Evolutionary conservation across 2,888 invertebrate genomes (phyloP).

Genomic region (Drosophila colorata): DNA sequence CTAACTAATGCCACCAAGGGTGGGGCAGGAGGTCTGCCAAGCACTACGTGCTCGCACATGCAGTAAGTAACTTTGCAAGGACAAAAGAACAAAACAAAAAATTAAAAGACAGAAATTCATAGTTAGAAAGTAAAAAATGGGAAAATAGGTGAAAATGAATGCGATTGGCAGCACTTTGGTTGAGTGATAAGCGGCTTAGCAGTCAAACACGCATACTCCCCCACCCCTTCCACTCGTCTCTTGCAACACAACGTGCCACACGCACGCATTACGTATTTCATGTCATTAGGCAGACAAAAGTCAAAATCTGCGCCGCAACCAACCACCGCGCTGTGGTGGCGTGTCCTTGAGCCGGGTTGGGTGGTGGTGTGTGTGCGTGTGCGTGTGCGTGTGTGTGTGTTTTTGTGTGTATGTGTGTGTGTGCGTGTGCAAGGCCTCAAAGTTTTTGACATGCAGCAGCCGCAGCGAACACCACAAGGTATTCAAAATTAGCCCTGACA

Average conservation of each 20-base stretch:
- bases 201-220: no score
- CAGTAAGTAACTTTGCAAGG: constrained; percentile 9
- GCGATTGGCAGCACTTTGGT: constrained; percentile 8
- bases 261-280: constrained; percentile 29
- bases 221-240: no score
- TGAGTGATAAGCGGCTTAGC: constrained; percentile 24
- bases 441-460: neutral
- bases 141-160: constrained; percentile 17
- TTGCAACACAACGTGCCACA: neutral
- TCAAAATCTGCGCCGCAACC: constrained; percentile 15
- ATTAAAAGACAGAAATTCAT: neutral
- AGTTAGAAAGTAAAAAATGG: neutral
- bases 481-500: neutral
- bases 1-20: no score
- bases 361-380: constrained; percentile 1
- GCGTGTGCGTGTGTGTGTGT: neutral
- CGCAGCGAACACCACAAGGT: neutral
- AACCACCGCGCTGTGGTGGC: constrained; percentile 7
- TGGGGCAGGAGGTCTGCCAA: neutral
- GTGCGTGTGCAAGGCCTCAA: neutral
- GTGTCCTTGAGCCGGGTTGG: neutral
- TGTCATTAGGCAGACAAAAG: constrained; percentile 38
- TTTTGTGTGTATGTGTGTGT: neutral
- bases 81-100: neutral
- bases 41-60: constrained; percentile 12